Conservation (phyloP, 2,113 vertebrate species). For the Podarcis muralis region DNA sequence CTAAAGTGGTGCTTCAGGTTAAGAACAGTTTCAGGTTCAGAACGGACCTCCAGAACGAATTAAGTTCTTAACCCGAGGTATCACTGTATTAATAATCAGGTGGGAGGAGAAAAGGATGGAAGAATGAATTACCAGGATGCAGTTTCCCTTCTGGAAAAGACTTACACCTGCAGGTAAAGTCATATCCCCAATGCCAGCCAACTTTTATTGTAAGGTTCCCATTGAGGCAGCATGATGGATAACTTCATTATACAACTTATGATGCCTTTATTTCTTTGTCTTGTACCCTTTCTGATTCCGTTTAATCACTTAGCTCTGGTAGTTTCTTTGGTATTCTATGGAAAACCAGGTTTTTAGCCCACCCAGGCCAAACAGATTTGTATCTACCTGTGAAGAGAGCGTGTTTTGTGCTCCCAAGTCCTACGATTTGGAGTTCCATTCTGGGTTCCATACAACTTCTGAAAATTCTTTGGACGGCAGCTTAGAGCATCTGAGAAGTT, state of each 20-base stretch:
- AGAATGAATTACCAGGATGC: conserved; percentile 13
- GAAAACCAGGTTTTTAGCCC: conserved; percentile 36
- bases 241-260: conserved; percentile 56
- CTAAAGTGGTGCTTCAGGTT: no score
- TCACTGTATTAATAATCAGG: conserved; percentile 2
- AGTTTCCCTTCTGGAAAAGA: conserved; percentile 28
- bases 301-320: conserved; percentile 48
- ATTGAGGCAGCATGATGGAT: conserved; percentile 53
- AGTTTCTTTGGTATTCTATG: conserved; percentile 32
- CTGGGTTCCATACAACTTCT: neutral
- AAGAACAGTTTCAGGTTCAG: no score
- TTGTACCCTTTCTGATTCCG: conserved; percentile 57
- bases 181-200: conserved; percentile 42
- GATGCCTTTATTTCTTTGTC: conserved; percentile 60
- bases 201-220: conserved; percentile 46
- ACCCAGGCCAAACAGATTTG: neutral
- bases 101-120: conserved; percentile 24
- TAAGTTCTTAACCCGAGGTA: no score
- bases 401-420: neutral
- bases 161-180: conserved; percentile 51
- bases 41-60: no score
- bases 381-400: neutral
- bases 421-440: neutral
- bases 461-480: conserved; percentile 14
- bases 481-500: conserved; percentile 20